phyloP scores from a whole-genome alignment of 2,113 vertebrate species.

The Corydoras sp. region DNA sequence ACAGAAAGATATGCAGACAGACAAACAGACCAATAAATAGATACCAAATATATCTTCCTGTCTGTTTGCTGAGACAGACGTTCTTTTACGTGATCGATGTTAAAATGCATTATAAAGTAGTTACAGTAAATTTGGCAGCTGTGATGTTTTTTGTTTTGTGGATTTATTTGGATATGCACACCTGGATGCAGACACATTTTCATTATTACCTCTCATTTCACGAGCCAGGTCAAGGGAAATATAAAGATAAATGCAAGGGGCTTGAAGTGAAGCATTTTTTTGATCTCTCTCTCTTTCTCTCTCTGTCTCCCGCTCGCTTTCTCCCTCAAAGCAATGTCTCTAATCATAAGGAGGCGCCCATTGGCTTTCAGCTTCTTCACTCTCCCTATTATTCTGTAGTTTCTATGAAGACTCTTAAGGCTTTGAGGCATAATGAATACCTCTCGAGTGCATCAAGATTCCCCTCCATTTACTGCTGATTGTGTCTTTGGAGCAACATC shows the following conservation, averaged over 20 bases:
- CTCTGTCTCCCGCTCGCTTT: too few species aligned
- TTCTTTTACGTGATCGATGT: too few species aligned
- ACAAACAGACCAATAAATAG: too few species aligned
- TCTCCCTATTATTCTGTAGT: constrained; percentile 41
- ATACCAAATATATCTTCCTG: too few species aligned
- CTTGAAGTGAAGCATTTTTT: constrained; percentile 44
- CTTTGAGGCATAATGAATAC: constrained; percentile 47
- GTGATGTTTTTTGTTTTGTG: constrained; percentile 2
- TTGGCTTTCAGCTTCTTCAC: constrained; percentile 31
- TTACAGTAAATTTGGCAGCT: background rate
- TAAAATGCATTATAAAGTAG: too few species aligned
- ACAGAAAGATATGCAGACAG: too few species aligned
- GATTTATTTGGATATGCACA: constrained; percentile 40
- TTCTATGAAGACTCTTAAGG: constrained; percentile 46
- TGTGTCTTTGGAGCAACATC: constrained; percentile 41
- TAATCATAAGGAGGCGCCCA: constrained; percentile 34
- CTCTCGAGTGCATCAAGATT: constrained; percentile 43
- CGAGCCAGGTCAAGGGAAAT: constrained; percentile 40
- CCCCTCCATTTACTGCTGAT: constrained; percentile 40
- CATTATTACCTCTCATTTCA: constrained; percentile 35
- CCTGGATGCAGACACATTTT: constrained; percentile 39
- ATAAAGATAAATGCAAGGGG: constrained; percentile 43
- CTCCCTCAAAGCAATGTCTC: constrained; percentile 43
- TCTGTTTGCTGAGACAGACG: too few species aligned
- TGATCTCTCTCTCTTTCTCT: constrained; percentile 30